Conservation (phyloP, 2,113 vertebrate genomes). For the Rhombomys opimus region DNA sequence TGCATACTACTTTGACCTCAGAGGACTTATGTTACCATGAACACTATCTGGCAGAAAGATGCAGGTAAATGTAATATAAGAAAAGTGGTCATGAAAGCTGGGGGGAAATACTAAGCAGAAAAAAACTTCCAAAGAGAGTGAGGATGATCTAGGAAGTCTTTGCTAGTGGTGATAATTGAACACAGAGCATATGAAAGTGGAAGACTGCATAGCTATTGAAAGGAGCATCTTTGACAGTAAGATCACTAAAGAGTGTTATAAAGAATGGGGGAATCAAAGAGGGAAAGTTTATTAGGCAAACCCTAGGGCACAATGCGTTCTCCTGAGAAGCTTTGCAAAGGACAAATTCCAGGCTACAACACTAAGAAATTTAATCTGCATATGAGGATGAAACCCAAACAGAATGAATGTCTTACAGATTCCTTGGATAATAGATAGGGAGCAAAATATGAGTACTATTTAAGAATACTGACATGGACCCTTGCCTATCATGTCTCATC, state of each 20-base stretch:
- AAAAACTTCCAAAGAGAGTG: not conserved
- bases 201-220: not conserved
- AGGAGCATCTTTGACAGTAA: not conserved
- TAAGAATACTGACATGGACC: not conserved
- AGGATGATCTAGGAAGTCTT: not conserved
- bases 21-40: not conserved
- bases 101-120: not conserved
- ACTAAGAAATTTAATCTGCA: constrained; percentile 30
- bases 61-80: not conserved
- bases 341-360: not conserved
- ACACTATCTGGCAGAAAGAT: not conserved
- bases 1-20: not conserved
- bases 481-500: too few relatives aligned
- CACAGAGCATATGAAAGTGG: not conserved
- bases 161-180: not conserved
- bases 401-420: not conserved
- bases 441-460: constrained; percentile 38
- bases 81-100: not conserved
- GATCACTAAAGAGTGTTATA: not conserved
- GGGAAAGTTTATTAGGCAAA: not conserved
- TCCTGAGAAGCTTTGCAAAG: not conserved
- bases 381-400: not conserved
- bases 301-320: not conserved
- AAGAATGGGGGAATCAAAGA: not conserved
- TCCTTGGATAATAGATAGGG: not conserved